Evolutionary conservation across 1,140 invertebrate species (phyloP).

Genomic region (Helicoverpa zea): DNA sequence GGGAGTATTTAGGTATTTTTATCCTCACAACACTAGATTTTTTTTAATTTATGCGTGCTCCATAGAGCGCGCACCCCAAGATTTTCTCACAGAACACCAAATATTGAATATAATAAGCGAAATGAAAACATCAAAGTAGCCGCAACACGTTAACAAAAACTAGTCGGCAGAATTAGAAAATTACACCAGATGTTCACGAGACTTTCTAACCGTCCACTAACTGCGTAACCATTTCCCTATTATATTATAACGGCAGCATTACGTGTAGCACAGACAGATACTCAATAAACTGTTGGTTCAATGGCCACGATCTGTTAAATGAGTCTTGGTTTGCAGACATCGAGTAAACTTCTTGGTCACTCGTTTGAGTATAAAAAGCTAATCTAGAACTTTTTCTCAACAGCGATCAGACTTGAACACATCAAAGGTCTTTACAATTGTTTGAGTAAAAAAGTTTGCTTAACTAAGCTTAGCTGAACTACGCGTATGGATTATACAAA

Average conservation of each 20-base stretch:
- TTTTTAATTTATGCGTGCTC: background rate
- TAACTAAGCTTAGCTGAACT: no score
- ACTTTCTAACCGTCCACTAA: conserved; percentile 68
- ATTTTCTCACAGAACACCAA: background rate
- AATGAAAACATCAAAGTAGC: conserved; percentile 11
- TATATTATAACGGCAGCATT: conserved; percentile 67
- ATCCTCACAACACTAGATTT: no score
- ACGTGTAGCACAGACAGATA: conserved; percentile 53
- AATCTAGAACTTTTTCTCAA: no score
- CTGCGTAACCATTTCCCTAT: conserved; percentile 71
- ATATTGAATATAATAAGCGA: conserved; percentile 3
- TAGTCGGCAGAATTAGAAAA: conserved; percentile 64
- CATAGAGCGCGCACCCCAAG: background rate
- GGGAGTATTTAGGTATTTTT: no score
- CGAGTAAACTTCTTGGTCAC: background rate
- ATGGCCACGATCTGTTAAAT: conserved; percentile 35
- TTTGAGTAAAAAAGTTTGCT: no score
- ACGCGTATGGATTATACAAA: no score
- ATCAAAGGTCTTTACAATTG: no score
- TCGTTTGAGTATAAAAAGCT: no score
- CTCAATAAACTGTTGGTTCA: conserved; percentile 44
- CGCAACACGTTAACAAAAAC: conserved; percentile 43
- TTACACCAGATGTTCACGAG: conserved; percentile 65
- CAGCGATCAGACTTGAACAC: no score
- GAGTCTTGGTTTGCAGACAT: conserved; percentile 2